Evolutionary conservation across 2,113 vertebrate genomes (phyloP), one percentile per base, ranked within the genome.

Genomic region (Fukomys damarensis): DNA sequence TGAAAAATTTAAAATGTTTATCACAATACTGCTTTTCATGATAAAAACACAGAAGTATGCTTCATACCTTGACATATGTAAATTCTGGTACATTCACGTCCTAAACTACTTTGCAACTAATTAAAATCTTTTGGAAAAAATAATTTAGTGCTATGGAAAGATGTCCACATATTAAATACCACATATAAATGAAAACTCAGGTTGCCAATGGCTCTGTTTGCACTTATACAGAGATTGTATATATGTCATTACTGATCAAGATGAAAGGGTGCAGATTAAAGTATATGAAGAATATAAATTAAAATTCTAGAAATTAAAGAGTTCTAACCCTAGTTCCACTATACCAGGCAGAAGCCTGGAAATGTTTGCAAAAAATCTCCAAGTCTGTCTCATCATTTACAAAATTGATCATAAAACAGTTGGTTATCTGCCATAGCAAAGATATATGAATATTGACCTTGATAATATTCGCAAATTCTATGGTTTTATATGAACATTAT

Each of bases 41-140:
- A 6, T n/a, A 93, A 96, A 92, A 66, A 43, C 52, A 83, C 59
- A 7, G 4, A 70, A 77, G 26, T n/a, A 65, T 70, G 1, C 35
- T 72, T 41, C 74, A n/a, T 74, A 46, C 6, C 28, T 82, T 10
- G 2, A 68, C 49, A 81, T 81, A 82, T 46, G 12, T 77, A 77
- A 86, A 86, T 70, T 17, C 16, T 84, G 61, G 2, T n/a, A 3
- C 4, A 91, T 85, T 89, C 35, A 58, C 66, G n/a, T 76, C 43
- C 32, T 59, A 26, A 92, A 59, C 20, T 81, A 52, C 54, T 70
- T 89, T 56, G 10, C 26, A 79, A 96, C 17, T 59, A 82, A 46
- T 46, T 59, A 92, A 95, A 93, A 86, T 30, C 30, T 89, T 77
- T 35, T 70, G 8, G 7, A 72, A 96, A 93, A 81, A 76, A 43